A percentile compares a stretch with the other conserved stretches of the same genome.
phyloP scores from a whole-genome alignment of 2,888 invertebrate genomes.

The Hoplodrina blanda region DNA sequence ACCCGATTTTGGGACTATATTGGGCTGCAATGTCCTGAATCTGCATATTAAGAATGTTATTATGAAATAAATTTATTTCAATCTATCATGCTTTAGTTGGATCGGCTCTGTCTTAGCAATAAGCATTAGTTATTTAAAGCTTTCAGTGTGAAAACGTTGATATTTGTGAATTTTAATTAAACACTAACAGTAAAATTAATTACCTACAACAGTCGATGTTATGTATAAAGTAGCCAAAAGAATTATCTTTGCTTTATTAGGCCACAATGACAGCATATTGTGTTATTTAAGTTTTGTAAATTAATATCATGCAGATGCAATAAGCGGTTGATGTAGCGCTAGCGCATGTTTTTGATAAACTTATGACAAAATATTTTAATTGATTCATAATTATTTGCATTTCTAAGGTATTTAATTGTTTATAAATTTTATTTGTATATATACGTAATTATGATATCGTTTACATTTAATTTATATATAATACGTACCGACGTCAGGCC shows the following conservation, averaged over 20 bases:
- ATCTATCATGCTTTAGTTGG: slow-evolving; percentile 76
- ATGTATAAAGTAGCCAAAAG: slow-evolving; percentile 31
- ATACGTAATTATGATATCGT: slow-evolving; percentile 38
- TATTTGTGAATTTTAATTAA: slow-evolving; percentile 33
- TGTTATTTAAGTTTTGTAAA: slow-evolving; percentile 56
- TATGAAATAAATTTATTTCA: slow-evolving; percentile 64
- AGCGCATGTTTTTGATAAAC: slow-evolving; percentile 27
- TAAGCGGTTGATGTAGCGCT: slow-evolving; percentile 66
- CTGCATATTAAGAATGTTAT: slow-evolving; percentile 85
- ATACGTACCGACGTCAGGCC: slow-evolving; percentile 84
- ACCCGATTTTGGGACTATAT: slow-evolving; percentile 86
- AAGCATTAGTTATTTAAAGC: slow-evolving; percentile 79
- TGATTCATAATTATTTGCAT: slow-evolving; percentile 29
- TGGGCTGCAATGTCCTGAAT: slow-evolving; percentile 83
- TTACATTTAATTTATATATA: slow-evolving; percentile 57
- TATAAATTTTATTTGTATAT: slow-evolving; percentile 35
- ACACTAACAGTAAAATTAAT: slow-evolving; percentile 43
- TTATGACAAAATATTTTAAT: slow-evolving; percentile 21
- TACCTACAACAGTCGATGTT: slow-evolving; percentile 37
- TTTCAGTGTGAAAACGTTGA: slow-evolving; percentile 61
- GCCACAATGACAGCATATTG: slow-evolving; percentile 46
- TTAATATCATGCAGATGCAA: slow-evolving; percentile 73
- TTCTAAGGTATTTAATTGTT: slow-evolving; percentile 10
- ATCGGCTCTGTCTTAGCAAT: slow-evolving; percentile 71
- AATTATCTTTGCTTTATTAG: slow-evolving; percentile 66